Conservation (phyloP, 2,113 vertebrate species). For the Xyliphius kryptos region DNA sequence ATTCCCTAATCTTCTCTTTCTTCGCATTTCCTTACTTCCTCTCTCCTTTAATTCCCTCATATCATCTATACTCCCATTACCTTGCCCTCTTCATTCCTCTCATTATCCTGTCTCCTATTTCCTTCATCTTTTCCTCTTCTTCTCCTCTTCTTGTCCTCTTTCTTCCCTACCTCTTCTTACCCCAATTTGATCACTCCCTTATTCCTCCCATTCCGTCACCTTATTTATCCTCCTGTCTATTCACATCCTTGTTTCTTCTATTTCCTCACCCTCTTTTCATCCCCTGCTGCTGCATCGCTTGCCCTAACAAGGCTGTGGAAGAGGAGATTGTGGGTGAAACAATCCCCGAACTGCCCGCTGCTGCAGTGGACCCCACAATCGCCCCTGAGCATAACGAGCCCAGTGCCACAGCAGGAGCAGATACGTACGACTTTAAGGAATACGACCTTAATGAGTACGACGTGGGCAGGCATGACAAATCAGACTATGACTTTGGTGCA, state of each 20-base stretch:
- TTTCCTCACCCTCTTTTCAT: too few relatives aligned
- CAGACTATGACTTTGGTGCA: slow-evolving; percentile 80
- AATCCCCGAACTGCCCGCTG: slow-evolving; percentile 73
- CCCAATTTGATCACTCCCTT: too few relatives aligned
- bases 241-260: too few relatives aligned
- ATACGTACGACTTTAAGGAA: slow-evolving; percentile 83
- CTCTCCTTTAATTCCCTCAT: not conserved
- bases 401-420: slow-evolving; percentile 55
- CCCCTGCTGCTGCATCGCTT: slow-evolving; percentile 54
- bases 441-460: slow-evolving; percentile 78
- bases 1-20: too few relatives aligned
- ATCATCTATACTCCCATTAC: not conserved
- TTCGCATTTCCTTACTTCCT: too few relatives aligned
- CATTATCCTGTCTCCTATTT: too few relatives aligned
- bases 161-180: too few relatives aligned
- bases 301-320: slow-evolving; percentile 83
- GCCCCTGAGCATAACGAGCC: slow-evolving; percentile 57
- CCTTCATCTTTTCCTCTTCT: too few relatives aligned
- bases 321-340: slow-evolving; percentile 81
- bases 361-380: slow-evolving; percentile 73
- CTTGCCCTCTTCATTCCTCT: too few relatives aligned
- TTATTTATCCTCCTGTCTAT: too few relatives aligned
- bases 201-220: too few relatives aligned
- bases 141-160: too few relatives aligned
- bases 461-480: slow-evolving; percentile 60